Evolutionary conservation across 2,113 vertebrate species (phyloP).

Genomic region (Thunnus maccoyii): DNA sequence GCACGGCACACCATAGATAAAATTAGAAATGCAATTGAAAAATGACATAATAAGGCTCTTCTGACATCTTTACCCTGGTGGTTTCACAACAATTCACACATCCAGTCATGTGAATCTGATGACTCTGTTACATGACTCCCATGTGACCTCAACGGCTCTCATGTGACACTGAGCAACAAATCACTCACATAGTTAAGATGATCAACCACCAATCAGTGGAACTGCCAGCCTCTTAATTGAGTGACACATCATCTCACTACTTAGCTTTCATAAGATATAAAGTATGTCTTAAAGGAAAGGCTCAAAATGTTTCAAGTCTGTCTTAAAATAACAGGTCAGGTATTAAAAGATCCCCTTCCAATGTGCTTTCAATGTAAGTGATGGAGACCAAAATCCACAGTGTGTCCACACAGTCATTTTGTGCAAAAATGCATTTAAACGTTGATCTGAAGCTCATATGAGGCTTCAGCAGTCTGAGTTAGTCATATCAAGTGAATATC

Average conservation of each 20-base stretch:
- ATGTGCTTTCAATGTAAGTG: too few relatives aligned
- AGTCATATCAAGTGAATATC: too few relatives aligned
- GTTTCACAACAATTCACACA: constrained; percentile 44
- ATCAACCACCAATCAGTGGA: constrained; percentile 21
- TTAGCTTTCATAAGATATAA: too few relatives aligned
- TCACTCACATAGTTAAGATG: neutral
- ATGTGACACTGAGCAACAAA: constrained; percentile 27
- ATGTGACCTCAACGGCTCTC: constrained; percentile 1
- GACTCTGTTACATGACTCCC: constrained; percentile 28
- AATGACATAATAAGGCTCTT: neutral
- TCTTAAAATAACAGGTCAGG: too few relatives aligned
- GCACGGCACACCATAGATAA: neutral
- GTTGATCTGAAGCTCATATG: too few relatives aligned
- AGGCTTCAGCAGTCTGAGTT: too few relatives aligned
- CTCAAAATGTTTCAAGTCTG: too few relatives aligned
- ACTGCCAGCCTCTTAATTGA: constrained; percentile 2
- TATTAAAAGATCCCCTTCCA: too few relatives aligned
- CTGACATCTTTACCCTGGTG: constrained; percentile 19
- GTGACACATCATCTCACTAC: neutral
- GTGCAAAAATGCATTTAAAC: too few relatives aligned
- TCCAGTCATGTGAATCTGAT: constrained; percentile 48
- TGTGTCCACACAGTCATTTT: too few relatives aligned
- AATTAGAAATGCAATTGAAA: neutral
- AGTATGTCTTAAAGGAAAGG: too few relatives aligned
- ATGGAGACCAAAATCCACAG: too few relatives aligned